Percentiles rank a stretch among this genome's conserved stretches.
phyloP scores from a whole-genome alignment of 2,888 invertebrate genomes.

The Crepidodera aurea region DNA sequence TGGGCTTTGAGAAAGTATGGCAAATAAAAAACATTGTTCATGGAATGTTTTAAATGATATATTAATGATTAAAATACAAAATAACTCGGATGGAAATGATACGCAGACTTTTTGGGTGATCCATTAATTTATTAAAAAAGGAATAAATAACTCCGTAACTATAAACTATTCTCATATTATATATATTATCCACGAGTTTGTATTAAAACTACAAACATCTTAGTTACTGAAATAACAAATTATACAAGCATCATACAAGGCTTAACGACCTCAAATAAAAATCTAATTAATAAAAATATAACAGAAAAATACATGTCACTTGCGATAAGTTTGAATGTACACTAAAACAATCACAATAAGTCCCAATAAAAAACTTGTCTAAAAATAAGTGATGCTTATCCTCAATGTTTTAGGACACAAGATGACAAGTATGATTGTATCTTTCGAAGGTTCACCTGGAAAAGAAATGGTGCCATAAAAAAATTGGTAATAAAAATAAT shows the following conservation, averaged over 20 bases:
- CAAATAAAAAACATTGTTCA: no score
- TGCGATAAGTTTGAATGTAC: conserved; percentile 27
- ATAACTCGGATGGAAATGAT: no score
- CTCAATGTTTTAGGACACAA: conserved; percentile 7
- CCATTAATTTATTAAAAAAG: background rate
- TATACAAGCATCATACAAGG: conserved; percentile 22
- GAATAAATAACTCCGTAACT: background rate
- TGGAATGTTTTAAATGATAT: no score
- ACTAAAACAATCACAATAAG: conserved; percentile 22
- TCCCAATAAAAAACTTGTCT: background rate
- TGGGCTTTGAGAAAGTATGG: no score
- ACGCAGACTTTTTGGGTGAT: no score
- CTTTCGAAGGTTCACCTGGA: background rate
- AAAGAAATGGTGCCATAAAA: background rate
- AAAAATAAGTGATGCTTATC: conserved; percentile 4
- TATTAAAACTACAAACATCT: conserved; percentile 44
- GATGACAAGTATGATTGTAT: conserved; percentile 11
- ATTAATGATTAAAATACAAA: background rate
- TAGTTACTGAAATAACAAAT: conserved; percentile 33
- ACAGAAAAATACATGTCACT: conserved; percentile 32
- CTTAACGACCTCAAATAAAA: conserved; percentile 32
- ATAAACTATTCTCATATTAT: conserved; percentile 12
- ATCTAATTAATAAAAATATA: conserved; percentile 23
- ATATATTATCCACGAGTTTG: conserved; percentile 26
- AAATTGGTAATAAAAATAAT: background rate